Percentiles rank a stretch among this genome's conserved stretches.
These are phyloP conservation scores for Propithecus deckenii DNA, from an alignment of 2,797 vertebrate species.

Conservation along the genomic window DNA sequence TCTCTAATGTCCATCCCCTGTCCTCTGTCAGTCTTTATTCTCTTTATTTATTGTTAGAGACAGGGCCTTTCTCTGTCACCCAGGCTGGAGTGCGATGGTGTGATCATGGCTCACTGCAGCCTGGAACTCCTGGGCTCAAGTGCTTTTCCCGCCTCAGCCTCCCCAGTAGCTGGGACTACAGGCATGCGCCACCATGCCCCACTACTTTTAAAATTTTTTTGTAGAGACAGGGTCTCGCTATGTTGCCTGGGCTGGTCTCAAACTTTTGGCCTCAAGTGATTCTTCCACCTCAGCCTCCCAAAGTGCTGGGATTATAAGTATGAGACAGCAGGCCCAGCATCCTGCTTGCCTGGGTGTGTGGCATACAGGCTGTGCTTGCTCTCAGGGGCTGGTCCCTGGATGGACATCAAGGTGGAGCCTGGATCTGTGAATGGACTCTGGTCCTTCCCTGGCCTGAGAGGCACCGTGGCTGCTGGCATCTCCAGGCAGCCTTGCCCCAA, in stretches of 20 bases:
- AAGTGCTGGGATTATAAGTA: not conserved
- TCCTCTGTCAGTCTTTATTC: too few relatives aligned
- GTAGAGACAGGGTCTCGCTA: not conserved
- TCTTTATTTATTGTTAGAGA: not conserved
- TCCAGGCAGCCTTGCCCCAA: not conserved
- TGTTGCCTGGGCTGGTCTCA: not conserved
- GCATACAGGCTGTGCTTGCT: not conserved
- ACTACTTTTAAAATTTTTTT: not conserved
- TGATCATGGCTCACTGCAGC: not conserved
- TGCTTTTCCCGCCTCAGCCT: not conserved
- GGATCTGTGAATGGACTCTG: not conserved
- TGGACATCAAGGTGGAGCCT: not conserved
- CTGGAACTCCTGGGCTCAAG: not conserved
- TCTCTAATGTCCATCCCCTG: not conserved
- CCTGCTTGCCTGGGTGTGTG: not conserved
- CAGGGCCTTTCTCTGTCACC: not conserved
- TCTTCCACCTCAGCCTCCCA: not conserved
- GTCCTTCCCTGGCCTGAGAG: not conserved
- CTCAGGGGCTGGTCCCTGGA: not conserved
- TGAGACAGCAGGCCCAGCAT: fast-evolving
- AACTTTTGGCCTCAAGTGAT: not conserved
- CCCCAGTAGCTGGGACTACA: not conserved
- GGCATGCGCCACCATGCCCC: not conserved
- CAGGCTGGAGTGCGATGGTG: not conserved
- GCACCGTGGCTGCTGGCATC: not conserved